A percentile compares a stretch with the other conserved stretches of the same genome.
These are phyloP conservation scores for Habropoda laboriosa DNA, from an alignment of 1,140 invertebrate species.

Conservation along the genomic window DNA sequence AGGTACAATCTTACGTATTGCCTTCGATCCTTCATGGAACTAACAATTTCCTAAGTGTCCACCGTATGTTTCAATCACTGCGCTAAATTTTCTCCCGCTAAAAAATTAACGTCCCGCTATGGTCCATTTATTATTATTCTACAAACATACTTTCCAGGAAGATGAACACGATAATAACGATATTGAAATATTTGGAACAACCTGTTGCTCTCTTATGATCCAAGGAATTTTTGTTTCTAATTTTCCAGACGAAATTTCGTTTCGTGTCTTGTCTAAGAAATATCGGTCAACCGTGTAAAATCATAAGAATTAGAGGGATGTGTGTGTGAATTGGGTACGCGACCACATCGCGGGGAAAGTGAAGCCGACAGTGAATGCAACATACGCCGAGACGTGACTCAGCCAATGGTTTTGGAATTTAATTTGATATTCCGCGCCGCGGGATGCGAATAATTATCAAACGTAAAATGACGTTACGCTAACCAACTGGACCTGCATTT, in stretches of 20 bases:
- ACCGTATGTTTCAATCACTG: too few relatives aligned
- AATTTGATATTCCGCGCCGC: constrained; percentile 37
- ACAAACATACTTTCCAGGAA: too few relatives aligned
- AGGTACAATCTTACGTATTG: not conserved
- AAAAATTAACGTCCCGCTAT: too few relatives aligned
- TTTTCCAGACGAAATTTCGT: not conserved
- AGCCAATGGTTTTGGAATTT: constrained; percentile 44
- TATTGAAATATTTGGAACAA: too few relatives aligned
- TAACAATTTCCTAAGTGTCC: too few relatives aligned
- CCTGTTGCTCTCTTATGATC: too few relatives aligned
- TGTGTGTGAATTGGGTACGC: not conserved
- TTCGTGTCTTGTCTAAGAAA: not conserved
- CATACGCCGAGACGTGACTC: constrained; percentile 37
- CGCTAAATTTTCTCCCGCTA: too few relatives aligned
- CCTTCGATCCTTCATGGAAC: not conserved
- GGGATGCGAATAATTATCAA: constrained; percentile 55
- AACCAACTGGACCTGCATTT: constrained; percentile 13
- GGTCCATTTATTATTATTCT: too few relatives aligned
- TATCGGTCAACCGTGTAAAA: constrained; percentile 17
- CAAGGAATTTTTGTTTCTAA: not conserved
- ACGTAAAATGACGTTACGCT: constrained; percentile 29
- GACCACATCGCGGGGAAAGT: constrained; percentile 20
- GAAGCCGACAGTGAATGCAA: constrained; percentile 18
- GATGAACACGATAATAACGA: too few relatives aligned
- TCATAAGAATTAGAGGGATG: constrained; percentile 6